Percentiles rank a stretch among this genome's conserved stretches.
Evolutionary conservation across 2,888 invertebrate genomes (phyloP).

Genomic region (Margaritifera margaritifera): DNA sequence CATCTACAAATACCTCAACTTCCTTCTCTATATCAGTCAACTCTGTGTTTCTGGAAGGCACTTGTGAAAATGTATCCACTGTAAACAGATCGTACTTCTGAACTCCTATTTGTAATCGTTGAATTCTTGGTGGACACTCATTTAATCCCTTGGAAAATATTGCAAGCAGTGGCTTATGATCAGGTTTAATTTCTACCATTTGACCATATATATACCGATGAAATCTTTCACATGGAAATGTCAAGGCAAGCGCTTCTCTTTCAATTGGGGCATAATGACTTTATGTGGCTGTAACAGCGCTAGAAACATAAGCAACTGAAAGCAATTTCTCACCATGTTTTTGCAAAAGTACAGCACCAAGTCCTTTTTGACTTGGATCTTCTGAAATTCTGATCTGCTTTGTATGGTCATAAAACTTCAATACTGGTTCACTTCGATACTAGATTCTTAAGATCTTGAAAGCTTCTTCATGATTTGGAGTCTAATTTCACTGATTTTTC

Average conservation of each 20-base stretch:
- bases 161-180: no score
- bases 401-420: constrained; percentile 2
- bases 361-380: constrained; percentile 3
- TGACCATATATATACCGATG: not conserved
- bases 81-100: no score
- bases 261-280: constrained; percentile 2
- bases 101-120: no score
- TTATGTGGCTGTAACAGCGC: constrained; percentile 1
- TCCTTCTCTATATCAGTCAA: no score
- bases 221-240: constrained; percentile 10
- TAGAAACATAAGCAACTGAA: constrained; percentile 3
- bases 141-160: no score
- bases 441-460: constrained; percentile 2
- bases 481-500: constrained; percentile 8
- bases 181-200: no score
- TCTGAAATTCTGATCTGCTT: constrained; percentile 1
- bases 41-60: no score
- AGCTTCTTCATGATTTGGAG: constrained; percentile 3
- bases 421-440: constrained; percentile 1
- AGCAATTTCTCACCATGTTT: constrained; percentile 1
- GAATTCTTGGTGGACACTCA: no score
- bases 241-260: constrained; percentile 5
- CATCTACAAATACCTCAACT: no score
- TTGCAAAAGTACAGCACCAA: constrained; percentile 1
- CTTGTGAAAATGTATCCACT: no score